Base-by-base conservation (phyloP, 1,140 invertebrate species). In the Pseudomyrmex concolor region DNA sequence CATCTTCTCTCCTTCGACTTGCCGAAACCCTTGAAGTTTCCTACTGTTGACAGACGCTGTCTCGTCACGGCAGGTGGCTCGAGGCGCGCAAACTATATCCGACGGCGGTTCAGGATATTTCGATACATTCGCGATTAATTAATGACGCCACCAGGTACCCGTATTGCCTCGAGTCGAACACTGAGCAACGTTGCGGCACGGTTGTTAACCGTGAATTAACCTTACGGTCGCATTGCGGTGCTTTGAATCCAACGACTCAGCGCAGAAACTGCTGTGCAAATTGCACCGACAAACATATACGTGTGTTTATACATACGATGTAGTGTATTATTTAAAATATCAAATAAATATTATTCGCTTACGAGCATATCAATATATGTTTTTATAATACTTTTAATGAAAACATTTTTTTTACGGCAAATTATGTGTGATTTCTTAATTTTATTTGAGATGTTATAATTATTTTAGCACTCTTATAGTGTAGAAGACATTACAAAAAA, bases 91-190 rank as follows among this genome's bases (percentile, higher is more conserved):
- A 87, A 87, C 86, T 87, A 83, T 73, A 87, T 87, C 82, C 85
- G 81, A 83, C 83, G 84, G 84, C 70, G 86, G 73, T 87, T 77
- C 68, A 72, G 55, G 81, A 87, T 87, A 87, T 87, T 87, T 87
- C 85, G 86, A 87, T 87, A 87, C 86, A 59, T 80, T 87, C 76
- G 85, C 74, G 73, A 87, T 87, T 87, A 87, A 87, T 87, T 87
- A 87, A 87, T 87, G 81, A 87, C 82, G 64, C 59, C 73, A 78
- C 76, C 15, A 70, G 76, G 54, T 70, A 70, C 63, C 51, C 51
- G 51, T 80, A 80, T 70, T 54, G 66, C 43, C 64, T 80, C 64
- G 45, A 80, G 76, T 80, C 76, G 66, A 78, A 68, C 76, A 78
- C 68, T 54, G 34, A 59, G 43, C 22, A 50, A 71, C 51, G 55